Evolutionary conservation across 2,888 invertebrate genomes (phyloP).

Genomic region (Orchestes rusci): DNA sequence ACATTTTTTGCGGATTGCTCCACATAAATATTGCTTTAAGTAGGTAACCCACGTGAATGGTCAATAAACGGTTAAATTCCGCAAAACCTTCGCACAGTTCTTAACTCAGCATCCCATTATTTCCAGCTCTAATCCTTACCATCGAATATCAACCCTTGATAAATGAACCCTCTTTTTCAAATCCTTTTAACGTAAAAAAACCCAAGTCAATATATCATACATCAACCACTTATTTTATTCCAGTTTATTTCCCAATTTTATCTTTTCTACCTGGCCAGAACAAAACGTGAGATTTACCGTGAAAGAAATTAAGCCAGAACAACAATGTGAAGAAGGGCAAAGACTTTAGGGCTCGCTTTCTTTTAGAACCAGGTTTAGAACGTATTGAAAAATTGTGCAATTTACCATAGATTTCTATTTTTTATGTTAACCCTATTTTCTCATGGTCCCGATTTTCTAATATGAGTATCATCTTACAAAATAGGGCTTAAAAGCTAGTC

Average conservation of each 20-base stretch:
- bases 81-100: constrained; percentile 24
- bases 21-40: too few species aligned
- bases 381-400: constrained; percentile 33
- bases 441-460: constrained; percentile 39
- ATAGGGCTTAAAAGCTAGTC: constrained; percentile 30
- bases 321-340: constrained; percentile 20
- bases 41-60: too few species aligned
- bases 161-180: constrained; percentile 13
- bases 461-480: constrained; percentile 43
- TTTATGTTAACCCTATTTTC: constrained; percentile 37
- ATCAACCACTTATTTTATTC: constrained; percentile 18
- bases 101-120: constrained; percentile 10
- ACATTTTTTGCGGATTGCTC: too few species aligned
- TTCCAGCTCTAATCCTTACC: constrained; percentile 14
- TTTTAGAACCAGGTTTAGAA: constrained; percentile 4
- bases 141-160: constrained; percentile 23
- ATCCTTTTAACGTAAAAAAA: constrained; percentile 20
- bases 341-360: constrained; percentile 4
- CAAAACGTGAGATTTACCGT: constrained; percentile 24
- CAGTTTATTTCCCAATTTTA: constrained; percentile 10
- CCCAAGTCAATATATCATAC: constrained; percentile 22
- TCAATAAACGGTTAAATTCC: too few species aligned
- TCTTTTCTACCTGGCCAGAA: constrained; percentile 22
- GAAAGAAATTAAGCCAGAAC: constrained; percentile 22
- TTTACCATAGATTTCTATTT: constrained; percentile 32